Percentiles rank a stretch among this genome's conserved stretches.
These are phyloP conservation scores for Gymnoscopelus microlampas DNA, from an alignment of 2,797 vertebrate species.

Conservation along the genomic window DNA sequence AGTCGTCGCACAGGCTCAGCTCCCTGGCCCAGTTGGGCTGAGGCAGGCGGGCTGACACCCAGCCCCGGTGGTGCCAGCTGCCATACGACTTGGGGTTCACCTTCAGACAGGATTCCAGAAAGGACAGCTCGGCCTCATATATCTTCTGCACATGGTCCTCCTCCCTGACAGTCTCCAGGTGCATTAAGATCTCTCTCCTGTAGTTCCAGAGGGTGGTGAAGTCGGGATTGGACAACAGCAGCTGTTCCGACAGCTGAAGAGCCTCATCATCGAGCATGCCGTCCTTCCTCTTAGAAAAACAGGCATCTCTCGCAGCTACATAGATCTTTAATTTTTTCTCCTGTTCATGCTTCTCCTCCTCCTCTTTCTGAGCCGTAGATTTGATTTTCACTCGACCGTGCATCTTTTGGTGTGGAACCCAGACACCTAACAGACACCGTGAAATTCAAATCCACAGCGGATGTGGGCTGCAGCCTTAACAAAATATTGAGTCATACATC, in stretches of 20 bases:
- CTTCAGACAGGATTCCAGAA: slow-evolving; percentile 89
- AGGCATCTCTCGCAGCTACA: slow-evolving; percentile 81
- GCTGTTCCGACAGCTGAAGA: slow-evolving; percentile 87
- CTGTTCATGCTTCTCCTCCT: slow-evolving; percentile 88
- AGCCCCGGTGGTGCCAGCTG: slow-evolving; percentile 91
- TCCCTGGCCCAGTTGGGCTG: slow-evolving; percentile 87
- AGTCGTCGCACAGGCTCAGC: slow-evolving; percentile 86
- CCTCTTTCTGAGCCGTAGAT: slow-evolving; percentile 90
- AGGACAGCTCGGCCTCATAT: slow-evolving; percentile 85
- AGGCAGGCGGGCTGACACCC: slow-evolving; percentile 84
- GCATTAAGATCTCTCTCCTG: slow-evolving; percentile 87
- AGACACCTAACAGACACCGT: too few relatives aligned
- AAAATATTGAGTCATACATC: too few relatives aligned
- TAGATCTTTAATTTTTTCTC: slow-evolving; percentile 90
- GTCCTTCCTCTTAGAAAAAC: slow-evolving; percentile 88
- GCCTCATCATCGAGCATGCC: slow-evolving; percentile 86
- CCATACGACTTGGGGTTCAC: slow-evolving; percentile 93
- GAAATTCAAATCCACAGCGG: too few relatives aligned
- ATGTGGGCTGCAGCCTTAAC: too few relatives aligned
- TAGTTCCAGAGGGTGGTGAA: slow-evolving; percentile 93
- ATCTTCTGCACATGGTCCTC: slow-evolving; percentile 84
- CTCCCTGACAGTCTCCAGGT: slow-evolving; percentile 83
- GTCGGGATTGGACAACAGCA: slow-evolving; percentile 90
- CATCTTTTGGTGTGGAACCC: slow-evolving; percentile 32
- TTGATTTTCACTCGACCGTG: slow-evolving; percentile 92